Conservation (phyloP, 2,797 vertebrate genomes). For the Ctenopoma multispine region DNA sequence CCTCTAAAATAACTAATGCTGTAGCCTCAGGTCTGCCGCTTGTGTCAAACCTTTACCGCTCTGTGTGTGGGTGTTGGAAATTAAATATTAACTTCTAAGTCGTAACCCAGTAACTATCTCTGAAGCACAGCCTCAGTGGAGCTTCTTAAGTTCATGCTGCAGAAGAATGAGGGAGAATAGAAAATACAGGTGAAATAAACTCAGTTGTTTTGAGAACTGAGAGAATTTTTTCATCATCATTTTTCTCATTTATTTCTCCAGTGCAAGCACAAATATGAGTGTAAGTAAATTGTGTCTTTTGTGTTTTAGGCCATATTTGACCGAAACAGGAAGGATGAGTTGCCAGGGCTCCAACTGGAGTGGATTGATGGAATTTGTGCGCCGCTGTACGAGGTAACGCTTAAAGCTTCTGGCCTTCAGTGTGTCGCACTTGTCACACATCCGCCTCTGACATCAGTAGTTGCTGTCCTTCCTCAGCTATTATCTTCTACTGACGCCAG, state of each 20-base stretch:
- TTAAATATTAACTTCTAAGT: constrained; percentile 83
- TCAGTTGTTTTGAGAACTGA: constrained; percentile 33
- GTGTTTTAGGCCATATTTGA: constrained; percentile 96
- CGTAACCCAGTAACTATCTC: constrained; percentile 79
- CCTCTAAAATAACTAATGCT: constrained; percentile 76
- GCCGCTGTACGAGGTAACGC: constrained; percentile 94
- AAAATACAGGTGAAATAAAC: constrained; percentile 49
- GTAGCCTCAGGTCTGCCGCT: constrained; percentile 75
- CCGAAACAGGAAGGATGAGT: constrained; percentile 98
- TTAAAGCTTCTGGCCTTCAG: constrained; percentile 32
- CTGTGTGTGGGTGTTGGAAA: constrained; percentile 78
- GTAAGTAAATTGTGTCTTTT: constrained; percentile 38
- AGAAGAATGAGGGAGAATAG: constrained; percentile 57
- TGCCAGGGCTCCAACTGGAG: constrained; percentile 95
- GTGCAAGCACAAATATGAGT: background rate
- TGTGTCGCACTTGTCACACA: constrained; percentile 24
- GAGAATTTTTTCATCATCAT: constrained; percentile 33
- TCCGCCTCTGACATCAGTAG: constrained; percentile 57
- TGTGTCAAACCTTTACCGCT: constrained; percentile 77
- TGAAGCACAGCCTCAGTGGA: constrained; percentile 73
- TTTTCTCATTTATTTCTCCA: background rate
- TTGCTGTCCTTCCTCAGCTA: constrained; percentile 49
- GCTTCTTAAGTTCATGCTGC: constrained; percentile 63
- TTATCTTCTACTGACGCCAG: constrained; percentile 64
- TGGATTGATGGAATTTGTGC: constrained; percentile 99